phyloP scores from a whole-genome alignment of 2,888 invertebrate genomes.

The Yponomeuta malinellus region DNA sequence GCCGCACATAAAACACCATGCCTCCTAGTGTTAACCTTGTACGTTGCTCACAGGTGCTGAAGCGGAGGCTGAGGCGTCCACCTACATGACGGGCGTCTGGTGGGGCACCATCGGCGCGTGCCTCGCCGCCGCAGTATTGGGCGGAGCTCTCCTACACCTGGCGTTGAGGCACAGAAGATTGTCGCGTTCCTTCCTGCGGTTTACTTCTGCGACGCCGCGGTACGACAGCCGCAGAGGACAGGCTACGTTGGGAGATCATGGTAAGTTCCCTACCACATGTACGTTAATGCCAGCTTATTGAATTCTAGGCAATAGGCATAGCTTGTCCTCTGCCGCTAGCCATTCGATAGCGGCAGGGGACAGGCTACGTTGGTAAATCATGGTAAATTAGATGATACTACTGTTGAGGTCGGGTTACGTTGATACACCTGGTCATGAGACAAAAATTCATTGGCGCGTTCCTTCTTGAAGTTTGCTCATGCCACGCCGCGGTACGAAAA shows the following conservation, averaged over 20 bases:
- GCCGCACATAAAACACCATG: no score
- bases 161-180: slow-evolving; percentile 82
- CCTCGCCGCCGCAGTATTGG: slow-evolving; percentile 51
- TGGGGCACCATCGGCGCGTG: slow-evolving; percentile 55
- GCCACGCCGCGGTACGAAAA: no score
- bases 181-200: slow-evolving; percentile 85
- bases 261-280: slow-evolving; percentile 52
- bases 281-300: neutral
- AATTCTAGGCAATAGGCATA: neutral
- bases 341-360: no score
- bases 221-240: slow-evolving; percentile 92
- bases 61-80: slow-evolving; percentile 8
- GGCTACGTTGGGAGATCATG: slow-evolving; percentile 86
- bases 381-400: no score
- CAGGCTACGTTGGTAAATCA: no score
- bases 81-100: slow-evolving; percentile 34
- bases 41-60: neutral
- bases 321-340: neutral
- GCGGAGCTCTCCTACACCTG: slow-evolving; percentile 77
- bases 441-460: no score
- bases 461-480: no score
- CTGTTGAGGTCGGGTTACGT: no score
- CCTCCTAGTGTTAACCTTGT: neutral
- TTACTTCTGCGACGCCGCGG: slow-evolving; percentile 78
- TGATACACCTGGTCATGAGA: no score